Evolutionary conservation across 2,888 invertebrate species (phyloP).

Genomic region (Hipparchia sbordonii): DNA sequence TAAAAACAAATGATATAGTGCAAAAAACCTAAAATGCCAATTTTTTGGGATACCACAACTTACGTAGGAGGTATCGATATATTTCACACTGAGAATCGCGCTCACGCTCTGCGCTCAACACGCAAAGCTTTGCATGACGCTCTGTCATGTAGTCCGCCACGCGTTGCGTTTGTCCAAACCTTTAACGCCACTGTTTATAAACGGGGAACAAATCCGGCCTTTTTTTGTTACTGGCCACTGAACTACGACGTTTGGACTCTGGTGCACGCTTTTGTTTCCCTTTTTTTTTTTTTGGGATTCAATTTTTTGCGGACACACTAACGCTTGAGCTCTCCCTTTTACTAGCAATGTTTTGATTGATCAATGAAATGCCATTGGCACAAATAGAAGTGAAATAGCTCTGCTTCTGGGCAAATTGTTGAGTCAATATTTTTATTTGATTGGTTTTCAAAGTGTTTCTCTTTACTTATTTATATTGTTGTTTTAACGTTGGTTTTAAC

Average conservation of each 20-base stretch:
- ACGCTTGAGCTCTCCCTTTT: constrained; percentile 27
- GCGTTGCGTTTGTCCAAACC: not conserved
- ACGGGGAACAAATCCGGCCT: constrained; percentile 54
- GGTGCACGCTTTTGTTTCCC: constrained; percentile 18
- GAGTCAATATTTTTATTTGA: constrained; percentile 14
- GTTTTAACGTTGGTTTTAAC: too few relatives aligned
- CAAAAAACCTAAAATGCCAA: too few relatives aligned
- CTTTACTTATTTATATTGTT: too few relatives aligned
- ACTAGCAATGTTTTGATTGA: constrained; percentile 36
- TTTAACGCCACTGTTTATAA: constrained; percentile 49
- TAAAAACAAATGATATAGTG: too few relatives aligned
- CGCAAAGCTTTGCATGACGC: too few relatives aligned
- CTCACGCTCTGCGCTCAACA: too few relatives aligned
- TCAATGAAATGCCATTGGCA: constrained; percentile 27
- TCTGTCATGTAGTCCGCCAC: not conserved
- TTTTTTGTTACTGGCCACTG: constrained; percentile 62
- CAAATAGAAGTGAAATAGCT: constrained; percentile 27
- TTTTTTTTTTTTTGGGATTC: constrained; percentile 43
- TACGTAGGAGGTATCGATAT: too few relatives aligned
- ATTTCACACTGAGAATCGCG: too few relatives aligned
- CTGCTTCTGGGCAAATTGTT: constrained; percentile 4
- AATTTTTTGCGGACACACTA: constrained; percentile 42
- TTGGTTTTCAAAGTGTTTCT: not conserved
- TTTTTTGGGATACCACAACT: too few relatives aligned
- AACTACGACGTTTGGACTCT: constrained; percentile 48